Percentiles rank a stretch among this genome's conserved stretches.
Conservation (phyloP, 2,888 invertebrate species). For the Protonemura montana region DNA sequence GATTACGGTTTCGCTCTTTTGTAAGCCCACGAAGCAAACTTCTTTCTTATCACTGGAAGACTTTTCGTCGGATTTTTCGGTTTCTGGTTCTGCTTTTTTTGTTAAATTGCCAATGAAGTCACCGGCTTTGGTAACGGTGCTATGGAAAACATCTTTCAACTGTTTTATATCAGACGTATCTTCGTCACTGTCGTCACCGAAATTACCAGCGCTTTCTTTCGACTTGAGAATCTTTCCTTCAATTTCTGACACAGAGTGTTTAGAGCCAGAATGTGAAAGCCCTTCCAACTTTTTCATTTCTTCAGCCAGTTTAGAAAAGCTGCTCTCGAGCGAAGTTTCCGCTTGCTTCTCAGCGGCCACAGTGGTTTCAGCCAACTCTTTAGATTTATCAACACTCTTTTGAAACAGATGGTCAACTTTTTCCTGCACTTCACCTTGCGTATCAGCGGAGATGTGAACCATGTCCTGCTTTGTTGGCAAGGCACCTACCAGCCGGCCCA, state of each 20-base stretch:
- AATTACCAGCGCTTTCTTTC: background rate
- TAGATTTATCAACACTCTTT: background rate
- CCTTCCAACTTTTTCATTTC: background rate
- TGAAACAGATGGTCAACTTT: background rate
- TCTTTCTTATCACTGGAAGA: slow-evolving; percentile 37
- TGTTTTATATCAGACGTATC: background rate
- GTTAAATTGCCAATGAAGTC: background rate
- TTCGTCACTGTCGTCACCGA: background rate
- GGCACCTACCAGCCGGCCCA: background rate
- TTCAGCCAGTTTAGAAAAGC: background rate
- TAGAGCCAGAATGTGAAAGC: background rate
- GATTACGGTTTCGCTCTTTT: slow-evolving; percentile 37
- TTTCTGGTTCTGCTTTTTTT: background rate
- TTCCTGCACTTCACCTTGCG: background rate
- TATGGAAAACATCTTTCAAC: background rate
- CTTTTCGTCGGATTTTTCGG: background rate
- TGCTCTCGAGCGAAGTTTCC: background rate
- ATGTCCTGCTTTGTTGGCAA: background rate
- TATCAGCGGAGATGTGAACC: background rate
- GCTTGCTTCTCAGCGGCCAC: background rate
- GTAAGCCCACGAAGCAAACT: slow-evolving; percentile 43
- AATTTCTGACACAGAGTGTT: background rate
- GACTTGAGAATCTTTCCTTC: background rate
- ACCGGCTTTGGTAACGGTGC: background rate
- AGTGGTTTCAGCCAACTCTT: background rate